A percentile compares a stretch with the other conserved stretches of the same genome.
Evolutionary conservation across 2,113 vertebrate species (phyloP).

Genomic region (Lipotes vexillifer): DNA sequence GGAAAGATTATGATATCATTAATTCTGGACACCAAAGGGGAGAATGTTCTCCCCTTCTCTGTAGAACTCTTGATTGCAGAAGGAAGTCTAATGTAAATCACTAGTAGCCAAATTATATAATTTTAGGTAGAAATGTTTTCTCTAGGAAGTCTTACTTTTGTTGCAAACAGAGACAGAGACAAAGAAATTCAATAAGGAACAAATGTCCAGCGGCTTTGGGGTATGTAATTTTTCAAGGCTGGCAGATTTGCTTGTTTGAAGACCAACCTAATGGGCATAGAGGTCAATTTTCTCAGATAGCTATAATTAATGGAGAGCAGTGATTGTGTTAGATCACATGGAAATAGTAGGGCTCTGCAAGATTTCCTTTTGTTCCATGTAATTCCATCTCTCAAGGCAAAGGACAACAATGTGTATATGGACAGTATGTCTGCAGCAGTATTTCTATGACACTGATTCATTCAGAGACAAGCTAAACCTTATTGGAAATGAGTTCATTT

Average conservation of each 20-base stretch:
- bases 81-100: neutral
- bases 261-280: slow-evolving; percentile 29
- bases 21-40: neutral
- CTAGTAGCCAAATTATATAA: slow-evolving; percentile 20
- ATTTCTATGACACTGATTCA: neutral
- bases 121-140: slow-evolving; percentile 31
- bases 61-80: neutral
- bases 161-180: neutral
- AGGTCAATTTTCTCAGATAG: slow-evolving; percentile 40
- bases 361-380: slow-evolving; percentile 18
- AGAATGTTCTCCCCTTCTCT: neutral
- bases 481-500: neutral
- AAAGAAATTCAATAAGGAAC: slow-evolving; percentile 49
- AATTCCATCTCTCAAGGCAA: neutral
- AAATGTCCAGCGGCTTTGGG: slow-evolving; percentile 13
- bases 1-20: neutral
- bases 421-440: neutral
- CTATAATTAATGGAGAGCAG: slow-evolving; percentile 34
- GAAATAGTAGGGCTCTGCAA: neutral
- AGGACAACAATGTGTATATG: neutral
- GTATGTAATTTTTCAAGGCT: slow-evolving; percentile 34
- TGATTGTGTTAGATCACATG: neutral
- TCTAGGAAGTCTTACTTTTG: slow-evolving; percentile 5
- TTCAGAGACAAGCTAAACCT: neutral
- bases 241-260: slow-evolving; percentile 32